Conservation (phyloP, 1,140 invertebrate species). For the Ceratosolen solmsi region DNA sequence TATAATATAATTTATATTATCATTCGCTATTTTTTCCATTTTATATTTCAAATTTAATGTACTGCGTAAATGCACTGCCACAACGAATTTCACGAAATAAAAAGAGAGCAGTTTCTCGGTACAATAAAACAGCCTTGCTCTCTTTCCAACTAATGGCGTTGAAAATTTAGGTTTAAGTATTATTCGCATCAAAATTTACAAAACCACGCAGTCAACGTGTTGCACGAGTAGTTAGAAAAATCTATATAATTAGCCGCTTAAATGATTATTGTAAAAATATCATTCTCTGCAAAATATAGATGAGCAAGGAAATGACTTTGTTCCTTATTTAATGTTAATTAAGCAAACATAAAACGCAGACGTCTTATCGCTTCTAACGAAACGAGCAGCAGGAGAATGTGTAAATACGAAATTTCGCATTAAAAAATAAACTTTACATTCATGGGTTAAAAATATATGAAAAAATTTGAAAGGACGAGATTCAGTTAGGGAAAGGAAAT, state of each 20-base stretch:
- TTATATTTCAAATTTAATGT: background rate
- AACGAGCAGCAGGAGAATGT: too few species aligned
- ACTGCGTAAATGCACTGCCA: background rate
- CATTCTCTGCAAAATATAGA: background rate
- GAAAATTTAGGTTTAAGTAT: background rate
- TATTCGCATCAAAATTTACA: background rate
- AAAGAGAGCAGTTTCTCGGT: background rate
- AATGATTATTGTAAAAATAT: background rate
- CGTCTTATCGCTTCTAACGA: too few species aligned
- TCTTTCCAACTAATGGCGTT: background rate
- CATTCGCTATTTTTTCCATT: too few species aligned
- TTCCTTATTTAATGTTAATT: too few species aligned
- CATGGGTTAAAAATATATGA: too few species aligned
- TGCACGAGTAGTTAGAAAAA: slow-evolving; percentile 4
- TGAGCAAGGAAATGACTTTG: too few species aligned
- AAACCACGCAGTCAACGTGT: background rate
- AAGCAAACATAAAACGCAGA: too few species aligned
- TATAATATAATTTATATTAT: too few species aligned
- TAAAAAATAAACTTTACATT: too few species aligned
- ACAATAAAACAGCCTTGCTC: background rate
- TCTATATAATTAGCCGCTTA: background rate
- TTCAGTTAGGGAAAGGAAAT: too few species aligned
- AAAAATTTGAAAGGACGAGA: too few species aligned
- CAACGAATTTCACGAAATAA: background rate
- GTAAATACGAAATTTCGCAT: too few species aligned